Evolutionary conservation across 2,797 vertebrate species (phyloP), one percentile per base, ranked within the genome.

Genomic region (Garrulus glandarius): DNA sequence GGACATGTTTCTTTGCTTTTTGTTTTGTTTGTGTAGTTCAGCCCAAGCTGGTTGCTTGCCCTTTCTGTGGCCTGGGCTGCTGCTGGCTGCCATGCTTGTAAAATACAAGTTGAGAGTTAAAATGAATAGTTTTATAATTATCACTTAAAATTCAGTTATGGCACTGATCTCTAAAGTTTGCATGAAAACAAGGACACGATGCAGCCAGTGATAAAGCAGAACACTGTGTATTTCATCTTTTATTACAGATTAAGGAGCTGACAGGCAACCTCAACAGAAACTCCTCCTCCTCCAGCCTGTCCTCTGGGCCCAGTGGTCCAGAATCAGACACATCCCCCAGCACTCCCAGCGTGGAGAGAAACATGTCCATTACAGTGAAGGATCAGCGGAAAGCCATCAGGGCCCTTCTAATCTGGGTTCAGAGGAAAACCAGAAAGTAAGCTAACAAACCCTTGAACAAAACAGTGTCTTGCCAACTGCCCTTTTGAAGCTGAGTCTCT

Each of bases 181-280:
- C 65, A 47, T 85, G 59, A 37, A 75, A 87, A 75, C 78, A 91
- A 69, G 50, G n/a, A 55, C 78, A 86, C 17, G 0, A 3, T 63
- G 79, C 44, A 67, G 64, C 64, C 3, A 14, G 37, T 55, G 53
- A 85, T 95, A 86, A 96, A 83, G 41, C 41, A 37, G 57, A 94
- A 53, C 64, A 32, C 65, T 68, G 16, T 12, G 8, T 50, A 5
- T 91, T 97, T 89, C 11, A 4, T 56, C 63, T 91, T 94, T 78
- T 78, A 30, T 93, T 88, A 46, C 69, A 99, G 99, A 99, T 99
- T 96, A 99, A 99, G 96, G 99, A 99, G 96, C 98, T 99, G 89
- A 99, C 99, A 1, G 99, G 99, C 76, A 99, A 99, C 97, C 99
- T 99, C 97, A 98, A 98, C 97, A 99, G 98, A 96, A 99, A 98